These are phyloP conservation scores for Dolichoris vasculosae DNA, from an alignment of 1,140 invertebrate species.

Conservation along the genomic window DNA sequence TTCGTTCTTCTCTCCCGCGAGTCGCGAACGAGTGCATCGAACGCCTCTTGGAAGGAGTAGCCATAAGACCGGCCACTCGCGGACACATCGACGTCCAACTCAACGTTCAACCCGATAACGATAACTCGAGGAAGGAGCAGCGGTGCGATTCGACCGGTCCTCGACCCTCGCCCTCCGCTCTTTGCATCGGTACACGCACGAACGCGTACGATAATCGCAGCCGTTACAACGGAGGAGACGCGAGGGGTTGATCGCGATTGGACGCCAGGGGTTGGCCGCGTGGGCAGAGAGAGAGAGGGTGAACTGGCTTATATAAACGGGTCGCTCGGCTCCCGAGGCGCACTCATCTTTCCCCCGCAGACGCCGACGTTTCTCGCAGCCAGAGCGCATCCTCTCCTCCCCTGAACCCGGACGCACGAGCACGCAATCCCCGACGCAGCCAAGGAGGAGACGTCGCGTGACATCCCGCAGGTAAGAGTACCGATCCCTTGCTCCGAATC, in stretches of 20 bases:
- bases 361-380: slow-evolving; percentile 28
- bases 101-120: too few species aligned
- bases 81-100: too few species aligned
- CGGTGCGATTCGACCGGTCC: neutral
- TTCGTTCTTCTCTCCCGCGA: too few species aligned
- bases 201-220: neutral
- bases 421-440: neutral
- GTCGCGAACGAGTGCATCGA: too few species aligned
- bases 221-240: neutral
- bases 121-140: too few species aligned
- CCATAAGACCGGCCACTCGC: too few species aligned
- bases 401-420: neutral
- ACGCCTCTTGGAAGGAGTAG: too few species aligned
- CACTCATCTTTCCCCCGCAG: slow-evolving; percentile 54
- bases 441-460: neutral
- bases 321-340: slow-evolving; percentile 49
- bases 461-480: neutral
- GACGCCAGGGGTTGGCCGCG: neutral
- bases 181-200: neutral
- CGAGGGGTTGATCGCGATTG: neutral
- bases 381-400: neutral
- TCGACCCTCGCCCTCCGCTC: neutral
- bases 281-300: slow-evolving; percentile 3
- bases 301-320: slow-evolving; percentile 65
- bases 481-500: neutral